Evolutionary conservation across 1,140 invertebrate species (phyloP).

Genomic region (Charaxes varanes): DNA sequence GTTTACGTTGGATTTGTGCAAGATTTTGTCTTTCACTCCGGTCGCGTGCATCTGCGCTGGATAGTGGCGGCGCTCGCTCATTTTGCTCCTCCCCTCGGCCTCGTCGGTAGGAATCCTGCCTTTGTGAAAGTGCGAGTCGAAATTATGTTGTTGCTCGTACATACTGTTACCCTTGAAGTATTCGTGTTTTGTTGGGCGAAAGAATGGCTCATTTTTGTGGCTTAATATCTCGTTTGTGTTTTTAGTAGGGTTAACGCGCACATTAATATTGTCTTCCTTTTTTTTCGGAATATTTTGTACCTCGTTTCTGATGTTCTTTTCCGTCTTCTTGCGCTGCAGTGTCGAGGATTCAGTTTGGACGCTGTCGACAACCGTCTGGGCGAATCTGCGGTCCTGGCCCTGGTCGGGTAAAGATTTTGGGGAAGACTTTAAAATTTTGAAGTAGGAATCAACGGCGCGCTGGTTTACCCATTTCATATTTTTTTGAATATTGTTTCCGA

Average conservation of each 20-base stretch:
- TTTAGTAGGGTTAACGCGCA: not conserved
- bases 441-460: conserved; percentile 32
- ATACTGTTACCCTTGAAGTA: conserved; percentile 10
- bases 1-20: conserved; percentile 24
- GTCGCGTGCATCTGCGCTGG: not conserved
- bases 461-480: conserved; percentile 32
- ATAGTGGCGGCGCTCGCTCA: too few relatives aligned
- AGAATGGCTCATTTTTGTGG: not conserved
- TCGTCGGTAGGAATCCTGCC: not conserved
- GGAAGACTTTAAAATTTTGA: conserved; percentile 25
- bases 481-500: conserved; percentile 25
- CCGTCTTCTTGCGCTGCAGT: not conserved
- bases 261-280: not conserved
- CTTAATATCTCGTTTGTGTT: not conserved
- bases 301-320: not conserved
- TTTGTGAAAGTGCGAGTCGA: not conserved
- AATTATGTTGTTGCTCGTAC: conserved; percentile 1
- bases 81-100: not conserved
- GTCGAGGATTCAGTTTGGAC: not conserved
- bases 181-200: conserved; percentile 3
- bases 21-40: conserved; percentile 22
- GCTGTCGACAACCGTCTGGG: too few relatives aligned
- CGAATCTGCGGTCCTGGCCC: too few relatives aligned
- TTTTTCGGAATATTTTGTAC: not conserved
- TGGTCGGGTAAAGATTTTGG: conserved; percentile 7